Evolutionary conservation across 2,113 vertebrate genomes (phyloP).

Genomic region (Typhlomys cinereus): DNA sequence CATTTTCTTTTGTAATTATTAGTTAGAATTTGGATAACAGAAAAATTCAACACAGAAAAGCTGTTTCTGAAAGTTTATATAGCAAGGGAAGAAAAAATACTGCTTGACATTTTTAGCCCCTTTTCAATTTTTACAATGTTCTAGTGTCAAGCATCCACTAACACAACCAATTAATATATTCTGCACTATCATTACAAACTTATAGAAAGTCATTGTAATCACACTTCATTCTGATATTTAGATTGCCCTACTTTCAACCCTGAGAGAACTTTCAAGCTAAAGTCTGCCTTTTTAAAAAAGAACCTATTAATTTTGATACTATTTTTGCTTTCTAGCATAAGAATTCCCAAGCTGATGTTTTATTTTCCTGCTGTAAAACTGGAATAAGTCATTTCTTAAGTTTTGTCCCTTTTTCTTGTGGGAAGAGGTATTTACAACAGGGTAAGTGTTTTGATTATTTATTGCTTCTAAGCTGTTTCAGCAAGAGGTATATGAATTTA

Average conservation of each 20-base stretch:
- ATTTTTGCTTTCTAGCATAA: not conserved
- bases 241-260: not conserved
- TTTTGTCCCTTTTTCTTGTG: not conserved
- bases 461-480: conserved; percentile 7
- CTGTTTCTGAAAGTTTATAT: not conserved
- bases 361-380: not conserved
- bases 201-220: not conserved
- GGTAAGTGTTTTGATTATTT: not conserved
- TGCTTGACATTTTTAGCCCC: not conserved
- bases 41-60: not conserved
- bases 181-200: not conserved
- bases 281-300: not conserved
- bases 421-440: not conserved
- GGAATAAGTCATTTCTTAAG: not conserved
- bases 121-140: conserved; percentile 29
- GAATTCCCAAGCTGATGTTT: not conserved
- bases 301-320: not conserved
- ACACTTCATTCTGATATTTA: not conserved
- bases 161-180: conserved; percentile 24
- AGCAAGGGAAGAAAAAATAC: not conserved
- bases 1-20: conserved; percentile 1
- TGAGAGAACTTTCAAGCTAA: not conserved
- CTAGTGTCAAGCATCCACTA: not conserved
- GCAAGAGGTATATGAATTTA: not conserved
- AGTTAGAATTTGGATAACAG: conserved; percentile 2